These are phyloP conservation scores for Oscheius sp. DNA, from an alignment of 2,888 invertebrate species.

Conservation along the genomic window DNA sequence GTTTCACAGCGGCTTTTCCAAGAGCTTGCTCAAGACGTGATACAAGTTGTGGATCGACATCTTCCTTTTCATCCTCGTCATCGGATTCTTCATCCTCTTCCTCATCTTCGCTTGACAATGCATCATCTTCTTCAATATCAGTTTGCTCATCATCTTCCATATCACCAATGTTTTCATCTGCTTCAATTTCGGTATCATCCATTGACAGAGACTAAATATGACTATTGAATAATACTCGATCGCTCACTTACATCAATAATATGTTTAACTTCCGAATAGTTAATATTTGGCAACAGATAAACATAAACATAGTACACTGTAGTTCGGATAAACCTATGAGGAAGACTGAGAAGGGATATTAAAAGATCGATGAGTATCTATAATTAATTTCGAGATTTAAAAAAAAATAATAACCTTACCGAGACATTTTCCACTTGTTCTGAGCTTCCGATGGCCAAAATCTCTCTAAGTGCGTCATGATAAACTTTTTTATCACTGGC, in stretches of 20 bases:
- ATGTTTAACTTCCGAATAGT: conserved; percentile 45
- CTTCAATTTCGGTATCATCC: conserved; percentile 48
- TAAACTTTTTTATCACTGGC: conserved; percentile 40
- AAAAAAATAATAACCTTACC: conserved; percentile 26
- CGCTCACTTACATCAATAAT: conserved; percentile 47
- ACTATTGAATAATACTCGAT: conserved; percentile 4
- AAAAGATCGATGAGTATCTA: conserved; percentile 58
- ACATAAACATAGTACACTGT: conserved; percentile 48
- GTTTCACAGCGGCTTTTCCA: conserved; percentile 53
- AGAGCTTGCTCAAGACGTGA: conserved; percentile 54
- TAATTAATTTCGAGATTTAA: neutral
- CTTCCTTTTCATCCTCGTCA: conserved; percentile 17
- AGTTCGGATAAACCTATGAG: conserved; percentile 50
- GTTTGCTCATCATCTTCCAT: conserved; percentile 39
- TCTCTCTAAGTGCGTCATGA: conserved; percentile 41
- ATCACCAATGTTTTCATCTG: conserved; percentile 43
- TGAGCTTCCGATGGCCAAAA: conserved; percentile 41
- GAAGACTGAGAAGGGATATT: conserved; percentile 48
- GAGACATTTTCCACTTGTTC: conserved; percentile 27
- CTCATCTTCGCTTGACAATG: conserved; percentile 26
- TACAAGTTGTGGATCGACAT: conserved; percentile 52
- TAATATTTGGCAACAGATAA: conserved; percentile 43
- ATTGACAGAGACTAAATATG: conserved; percentile 44
- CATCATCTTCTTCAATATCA: conserved; percentile 29
- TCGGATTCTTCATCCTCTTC: conserved; percentile 14